Evolutionary conservation across 2,888 invertebrate genomes (phyloP), one percentile per base, ranked within the genome.

Genomic region (Stenolophus ochropezus): DNA sequence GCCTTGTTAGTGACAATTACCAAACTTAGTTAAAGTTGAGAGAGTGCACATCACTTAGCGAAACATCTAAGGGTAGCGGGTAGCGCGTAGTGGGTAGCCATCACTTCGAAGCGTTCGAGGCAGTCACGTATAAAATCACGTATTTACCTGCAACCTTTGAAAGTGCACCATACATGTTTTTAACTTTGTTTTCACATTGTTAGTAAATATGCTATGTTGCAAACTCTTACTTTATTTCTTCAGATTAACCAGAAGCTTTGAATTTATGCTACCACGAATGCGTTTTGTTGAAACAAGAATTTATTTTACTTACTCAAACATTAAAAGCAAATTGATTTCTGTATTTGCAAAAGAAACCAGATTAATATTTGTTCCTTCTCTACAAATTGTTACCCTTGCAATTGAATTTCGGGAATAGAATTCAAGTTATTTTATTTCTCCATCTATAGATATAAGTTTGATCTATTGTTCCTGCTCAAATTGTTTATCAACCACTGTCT

Each of bases 1-100:
- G 18, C 21, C 56, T 56, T 56, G 56, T 56, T 56, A 56, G 21
- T 20, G 56, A 56, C 56, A 56, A 56, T 56, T 18, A 56, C 56
- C 18, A 56, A 56, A 56, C 56, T 56, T 20, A 56, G 56, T 56
- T 56, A 21, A 20, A 56, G 56, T 56, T 56, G 18, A 56, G 56
- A 20, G 56, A 18, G 21, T 51, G 56, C 21, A 18, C 56, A 20
- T 56, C 56, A 56, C 56, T 56, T 56, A 56, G 14, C 56, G 5
- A 14, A n/a, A 2, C 51, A 51, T 51, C 51, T 1, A 5, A 4
- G 8, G 33, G 8, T 8, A 49, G 49, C n/a, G 56, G 6, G 3
- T 56, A 21, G 18, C 21, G 56, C 14, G 4, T 20, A 16, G 1
- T 1, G 18, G 16, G 53, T n/a, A n/a, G n/a, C n/a, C n/a, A n/a